phyloP scores from a whole-genome alignment of 2,888 invertebrate species.

The Calameuta idolon region DNA sequence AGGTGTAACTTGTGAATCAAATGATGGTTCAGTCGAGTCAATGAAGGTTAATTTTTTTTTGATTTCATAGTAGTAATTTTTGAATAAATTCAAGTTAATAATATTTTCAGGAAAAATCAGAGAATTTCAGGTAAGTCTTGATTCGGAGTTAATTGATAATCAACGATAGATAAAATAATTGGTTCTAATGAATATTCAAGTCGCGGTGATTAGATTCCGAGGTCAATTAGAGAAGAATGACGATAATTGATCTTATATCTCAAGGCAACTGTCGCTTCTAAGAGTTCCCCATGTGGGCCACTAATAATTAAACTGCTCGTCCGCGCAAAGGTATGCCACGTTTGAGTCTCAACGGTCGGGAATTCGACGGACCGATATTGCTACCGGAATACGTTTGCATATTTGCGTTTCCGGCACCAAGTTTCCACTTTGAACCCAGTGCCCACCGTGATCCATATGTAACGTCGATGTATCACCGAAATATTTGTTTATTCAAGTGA shows the following conservation, averaged over 20 bases:
- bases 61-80: not conserved
- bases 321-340: not conserved
- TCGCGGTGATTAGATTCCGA: not conserved
- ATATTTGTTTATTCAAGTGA: conserved; percentile 9
- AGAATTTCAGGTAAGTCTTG: not conserved
- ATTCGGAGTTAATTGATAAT: not conserved
- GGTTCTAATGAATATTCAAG: not conserved
- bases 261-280: not conserved
- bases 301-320: not conserved
- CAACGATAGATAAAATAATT: not conserved
- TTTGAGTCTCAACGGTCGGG: not conserved
- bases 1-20: not conserved
- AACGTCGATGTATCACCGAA: conserved; percentile 7
- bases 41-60: not conserved
- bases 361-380: not conserved
- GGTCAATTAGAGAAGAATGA: not conserved
- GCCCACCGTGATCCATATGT: not conserved
- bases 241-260: not conserved
- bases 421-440: not conserved
- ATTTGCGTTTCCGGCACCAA: conserved; percentile 7
- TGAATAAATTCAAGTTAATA: not conserved
- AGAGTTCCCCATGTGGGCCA: not conserved
- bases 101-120: not conserved
- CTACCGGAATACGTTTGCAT: conserved; percentile 1
- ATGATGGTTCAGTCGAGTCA: not conserved